Evolutionary conservation across 2,797 vertebrate species (phyloP).

Genomic region (Gambelia wislizenii): DNA sequence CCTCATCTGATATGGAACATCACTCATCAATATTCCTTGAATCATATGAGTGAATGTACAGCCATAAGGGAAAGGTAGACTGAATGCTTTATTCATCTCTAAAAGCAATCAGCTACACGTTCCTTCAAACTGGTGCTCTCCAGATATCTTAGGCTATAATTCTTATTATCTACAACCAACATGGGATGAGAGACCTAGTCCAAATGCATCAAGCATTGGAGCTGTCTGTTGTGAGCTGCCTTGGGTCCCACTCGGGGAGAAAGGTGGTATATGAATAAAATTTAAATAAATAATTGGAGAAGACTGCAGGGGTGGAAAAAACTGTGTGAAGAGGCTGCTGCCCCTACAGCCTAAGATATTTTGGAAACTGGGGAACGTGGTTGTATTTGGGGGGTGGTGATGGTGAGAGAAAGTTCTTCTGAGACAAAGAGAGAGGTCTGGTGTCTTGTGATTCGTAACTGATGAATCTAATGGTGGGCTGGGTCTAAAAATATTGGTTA

Average conservation of each 20-base stretch:
- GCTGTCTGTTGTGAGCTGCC: too few relatives aligned
- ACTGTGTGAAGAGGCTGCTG: not conserved
- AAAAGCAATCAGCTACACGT: not conserved
- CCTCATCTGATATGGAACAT: not conserved
- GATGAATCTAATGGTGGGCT: too few relatives aligned
- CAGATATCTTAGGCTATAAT: not conserved
- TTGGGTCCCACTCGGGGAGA: too few relatives aligned
- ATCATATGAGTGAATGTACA: not conserved
- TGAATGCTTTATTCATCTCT: not conserved
- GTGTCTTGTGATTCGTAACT: not conserved
- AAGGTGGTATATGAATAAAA: too few relatives aligned
- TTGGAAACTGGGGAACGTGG: not conserved
- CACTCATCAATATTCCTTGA: not conserved
- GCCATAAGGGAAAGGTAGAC: not conserved
- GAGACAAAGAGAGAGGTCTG: not conserved
- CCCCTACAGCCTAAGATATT: not conserved
- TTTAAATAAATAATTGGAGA: too few relatives aligned
- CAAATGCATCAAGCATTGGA: too few relatives aligned
- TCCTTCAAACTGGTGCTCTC: too few relatives aligned
- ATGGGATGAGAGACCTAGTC: not conserved
- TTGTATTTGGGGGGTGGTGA: not conserved
- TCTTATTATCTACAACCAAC: not conserved
- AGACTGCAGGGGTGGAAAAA: not conserved
- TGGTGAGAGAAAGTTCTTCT: not conserved
- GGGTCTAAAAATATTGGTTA: too few relatives aligned